Evolutionary conservation across 1,140 invertebrate species (phyloP), one percentile per base, ranked within the genome.

Genomic region (Scylla paramamosain): DNA sequence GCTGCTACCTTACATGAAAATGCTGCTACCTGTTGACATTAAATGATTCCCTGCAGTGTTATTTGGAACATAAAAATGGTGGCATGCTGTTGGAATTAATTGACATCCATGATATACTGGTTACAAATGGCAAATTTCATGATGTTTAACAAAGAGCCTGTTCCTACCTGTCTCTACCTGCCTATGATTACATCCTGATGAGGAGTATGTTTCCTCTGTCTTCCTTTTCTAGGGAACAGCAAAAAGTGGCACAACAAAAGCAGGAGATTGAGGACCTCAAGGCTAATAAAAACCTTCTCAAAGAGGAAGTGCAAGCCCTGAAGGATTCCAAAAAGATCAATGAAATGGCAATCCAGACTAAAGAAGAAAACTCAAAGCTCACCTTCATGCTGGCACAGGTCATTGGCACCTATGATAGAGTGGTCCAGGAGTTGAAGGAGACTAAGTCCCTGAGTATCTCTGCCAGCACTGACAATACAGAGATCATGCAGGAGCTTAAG

Each of bases 381-480:
- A 94, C 94, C 20, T 95, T 96, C 28, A 95, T 94, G 52, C 93
- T 96, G 46, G 92, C 96, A 45, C 93, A 95, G 82, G 92, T 94
- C 48, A 95, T 93, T 16, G 4, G 10, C 45, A 59, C 28, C 39
- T 91, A 86, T 67, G 96, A 96, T 14, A 52, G 77, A 28, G 86
- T 95, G 20, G 86, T 83, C 0, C 92, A 89, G n/a, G 89, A 96
- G 59, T 83, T 96, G 94, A 46, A 93, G 83, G 92, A 93, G 84
- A 14, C n/a, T 2, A 52, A 32, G 84, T 86, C 32, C 16, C 14
- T 88, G 25, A 59, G 31, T 28, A 0, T 59, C 28, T 48, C 39
- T 32, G 48, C 92, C 28, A 20, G 8, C 20, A 39, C 45, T 77
- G 83, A 83, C 6, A 86, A 93, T 29, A 88, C 29, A 20, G 10